These are phyloP conservation scores for Chloroceryle amazona DNA, from an alignment of 2,797 vertebrate genomes.

Conservation along the genomic window DNA sequence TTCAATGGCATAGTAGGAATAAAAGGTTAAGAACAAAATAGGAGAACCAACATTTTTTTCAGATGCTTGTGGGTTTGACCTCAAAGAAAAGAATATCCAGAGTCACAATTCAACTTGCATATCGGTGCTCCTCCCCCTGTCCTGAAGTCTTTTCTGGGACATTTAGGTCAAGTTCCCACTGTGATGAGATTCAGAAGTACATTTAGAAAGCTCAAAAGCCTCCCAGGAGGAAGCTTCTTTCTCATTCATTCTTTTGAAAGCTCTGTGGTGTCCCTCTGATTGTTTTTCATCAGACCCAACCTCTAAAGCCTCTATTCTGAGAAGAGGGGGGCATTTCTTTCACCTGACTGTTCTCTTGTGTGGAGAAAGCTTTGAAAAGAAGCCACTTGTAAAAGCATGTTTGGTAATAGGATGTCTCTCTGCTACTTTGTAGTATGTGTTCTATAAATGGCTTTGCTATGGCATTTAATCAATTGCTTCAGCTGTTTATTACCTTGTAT, in stretches of 20 bases:
- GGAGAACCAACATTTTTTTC: not conserved
- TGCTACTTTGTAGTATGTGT: not conserved
- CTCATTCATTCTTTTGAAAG: not conserved
- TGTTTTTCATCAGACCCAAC: not conserved
- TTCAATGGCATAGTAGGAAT: not conserved
- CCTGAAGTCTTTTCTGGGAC: conserved; percentile 32
- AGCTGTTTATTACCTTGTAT: conserved; percentile 72
- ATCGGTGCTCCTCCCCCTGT: not conserved
- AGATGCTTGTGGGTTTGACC: not conserved
- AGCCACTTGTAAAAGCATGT: not conserved
- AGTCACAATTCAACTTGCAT: not conserved
- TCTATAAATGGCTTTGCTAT: conserved; percentile 53
- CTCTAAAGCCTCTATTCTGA: not conserved
- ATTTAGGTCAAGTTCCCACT: not conserved
- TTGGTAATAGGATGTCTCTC: conserved; percentile 4
- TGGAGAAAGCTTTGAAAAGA: conserved; percentile 16
- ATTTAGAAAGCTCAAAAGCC: conserved; percentile 3
- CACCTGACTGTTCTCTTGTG: not conserved
- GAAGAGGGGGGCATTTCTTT: not conserved
- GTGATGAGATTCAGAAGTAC: not conserved
- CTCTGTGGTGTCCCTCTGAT: not conserved
- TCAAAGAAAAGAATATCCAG: not conserved
- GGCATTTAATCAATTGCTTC: conserved; percentile 78
- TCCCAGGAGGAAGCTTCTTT: not conserved
- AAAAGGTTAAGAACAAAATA: not conserved